Evolutionary conservation across 2,797 vertebrate species (phyloP).

Genomic region (Gallirallus australis): DNA sequence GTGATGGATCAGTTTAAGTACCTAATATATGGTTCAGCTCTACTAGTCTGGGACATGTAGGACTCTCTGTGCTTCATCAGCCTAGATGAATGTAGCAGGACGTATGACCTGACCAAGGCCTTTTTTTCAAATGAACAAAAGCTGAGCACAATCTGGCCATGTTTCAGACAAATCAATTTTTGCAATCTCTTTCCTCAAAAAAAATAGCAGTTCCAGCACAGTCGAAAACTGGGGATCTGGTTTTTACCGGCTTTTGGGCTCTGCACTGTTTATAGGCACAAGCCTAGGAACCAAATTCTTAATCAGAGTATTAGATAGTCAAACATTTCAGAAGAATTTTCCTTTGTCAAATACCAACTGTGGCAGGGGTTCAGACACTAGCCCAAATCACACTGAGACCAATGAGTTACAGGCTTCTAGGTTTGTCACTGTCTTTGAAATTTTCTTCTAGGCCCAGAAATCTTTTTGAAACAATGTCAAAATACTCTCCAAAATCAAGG

Average conservation of each 20-base stretch:
- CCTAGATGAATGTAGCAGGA: not conserved
- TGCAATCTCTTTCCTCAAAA: not conserved
- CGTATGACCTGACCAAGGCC: not conserved
- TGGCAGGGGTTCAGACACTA: not conserved
- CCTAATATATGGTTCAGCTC: not conserved
- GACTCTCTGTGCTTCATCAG: not conserved
- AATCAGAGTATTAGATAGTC: not conserved
- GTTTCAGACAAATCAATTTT: not conserved
- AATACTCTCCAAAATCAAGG: not conserved
- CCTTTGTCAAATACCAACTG: not conserved
- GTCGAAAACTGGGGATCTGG: rapidly evolving
- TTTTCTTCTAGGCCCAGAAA: not conserved
- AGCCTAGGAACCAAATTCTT: not conserved
- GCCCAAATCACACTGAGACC: not conserved
- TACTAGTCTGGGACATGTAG: rapidly evolving
- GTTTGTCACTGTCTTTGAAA: not conserved
- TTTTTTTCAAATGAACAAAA: not conserved
- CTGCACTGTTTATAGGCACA: not conserved
- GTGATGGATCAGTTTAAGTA: not conserved
- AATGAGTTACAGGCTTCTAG: not conserved
- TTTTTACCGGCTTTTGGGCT: not conserved
- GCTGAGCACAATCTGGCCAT: not conserved
- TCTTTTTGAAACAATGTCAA: not conserved
- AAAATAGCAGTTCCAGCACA: not conserved
- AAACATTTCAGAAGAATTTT: not conserved